Conservation (phyloP, 2,888 invertebrate genomes). For the Sericinus montela region DNA sequence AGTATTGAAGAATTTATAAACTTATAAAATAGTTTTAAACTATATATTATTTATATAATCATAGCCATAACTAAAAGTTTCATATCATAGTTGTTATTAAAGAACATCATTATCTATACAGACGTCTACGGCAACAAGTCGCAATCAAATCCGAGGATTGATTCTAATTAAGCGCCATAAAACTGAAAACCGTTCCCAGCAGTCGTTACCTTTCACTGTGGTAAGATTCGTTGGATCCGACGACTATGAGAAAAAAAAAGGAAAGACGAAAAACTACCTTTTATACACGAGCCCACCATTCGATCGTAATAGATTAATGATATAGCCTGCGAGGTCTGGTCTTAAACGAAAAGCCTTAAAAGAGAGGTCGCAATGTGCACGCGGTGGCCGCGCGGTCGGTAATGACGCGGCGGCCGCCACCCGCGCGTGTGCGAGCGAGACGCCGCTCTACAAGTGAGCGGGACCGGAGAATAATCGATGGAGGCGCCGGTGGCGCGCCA, state of each 20-base stretch:
- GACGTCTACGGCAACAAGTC: constrained; percentile 30
- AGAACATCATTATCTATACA: constrained; percentile 50
- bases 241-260: constrained; percentile 34
- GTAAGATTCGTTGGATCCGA: constrained; percentile 30
- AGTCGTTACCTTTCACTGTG: constrained; percentile 65
- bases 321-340: constrained; percentile 63
- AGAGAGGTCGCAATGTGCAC: constrained; percentile 40
- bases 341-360: constrained; percentile 49
- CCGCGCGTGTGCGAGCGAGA: constrained; percentile 50
- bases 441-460: constrained; percentile 35
- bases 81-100: constrained; percentile 44
- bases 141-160: constrained; percentile 55
- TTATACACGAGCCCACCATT: constrained; percentile 58
- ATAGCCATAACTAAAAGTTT: no score
- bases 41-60: no score
- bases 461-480: constrained; percentile 52
- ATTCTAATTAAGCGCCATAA: constrained; percentile 74
- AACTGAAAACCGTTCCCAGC: constrained; percentile 66
- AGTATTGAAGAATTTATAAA: no score
- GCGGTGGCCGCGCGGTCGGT: constrained; percentile 38
- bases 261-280: constrained; percentile 46
- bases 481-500: constrained; percentile 62
- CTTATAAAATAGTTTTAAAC: no score
- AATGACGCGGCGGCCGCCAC: constrained; percentile 51
- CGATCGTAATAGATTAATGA: constrained; percentile 75